Percentiles rank a stretch among this genome's conserved stretches.
These are phyloP conservation scores for Manis javanica DNA, from an alignment of 2,797 vertebrate species.

Conservation along the genomic window DNA sequence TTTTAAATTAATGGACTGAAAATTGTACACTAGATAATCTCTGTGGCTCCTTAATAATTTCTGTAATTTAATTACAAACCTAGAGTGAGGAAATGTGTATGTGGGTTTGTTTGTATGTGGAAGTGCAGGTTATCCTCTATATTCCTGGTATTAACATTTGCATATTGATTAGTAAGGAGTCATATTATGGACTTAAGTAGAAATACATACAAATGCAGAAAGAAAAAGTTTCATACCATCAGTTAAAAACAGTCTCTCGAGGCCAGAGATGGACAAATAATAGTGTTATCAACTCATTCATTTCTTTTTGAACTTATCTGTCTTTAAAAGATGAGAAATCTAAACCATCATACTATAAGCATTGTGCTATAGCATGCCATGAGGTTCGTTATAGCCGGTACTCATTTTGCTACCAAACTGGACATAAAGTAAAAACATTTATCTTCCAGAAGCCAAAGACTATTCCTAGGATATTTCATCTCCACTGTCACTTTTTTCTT, in stretches of 20 bases:
- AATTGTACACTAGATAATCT: neutral
- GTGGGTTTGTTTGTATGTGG: neutral
- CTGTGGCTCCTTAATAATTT: neutral
- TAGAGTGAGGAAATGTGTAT: neutral
- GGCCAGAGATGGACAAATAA: neutral
- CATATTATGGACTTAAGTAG: neutral
- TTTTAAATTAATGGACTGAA: neutral
- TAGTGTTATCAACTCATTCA: neutral
- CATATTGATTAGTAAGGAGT: neutral
- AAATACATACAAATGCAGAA: neutral
- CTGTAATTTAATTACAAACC: neutral
- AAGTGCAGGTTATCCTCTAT: neutral
- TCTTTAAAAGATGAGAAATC: slow-evolving; percentile 43
- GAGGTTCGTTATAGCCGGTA: slow-evolving; percentile 28
- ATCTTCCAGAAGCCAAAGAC: slow-evolving; percentile 43
- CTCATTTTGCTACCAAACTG: slow-evolving; percentile 19
- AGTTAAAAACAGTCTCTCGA: slow-evolving; percentile 42
- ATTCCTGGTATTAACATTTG: neutral
- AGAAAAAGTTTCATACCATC: neutral
- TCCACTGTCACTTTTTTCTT: neutral
- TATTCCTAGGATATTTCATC: slow-evolving; percentile 41
- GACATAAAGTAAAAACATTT: slow-evolving; percentile 60
- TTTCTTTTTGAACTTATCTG: slow-evolving; percentile 57
- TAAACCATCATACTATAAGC: neutral
- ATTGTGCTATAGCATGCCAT: slow-evolving; percentile 31